Percentiles rank a stretch among this genome's conserved stretches.
phyloP scores from a whole-genome alignment of 2,888 invertebrate species.

The Agriopis marginaria region DNA sequence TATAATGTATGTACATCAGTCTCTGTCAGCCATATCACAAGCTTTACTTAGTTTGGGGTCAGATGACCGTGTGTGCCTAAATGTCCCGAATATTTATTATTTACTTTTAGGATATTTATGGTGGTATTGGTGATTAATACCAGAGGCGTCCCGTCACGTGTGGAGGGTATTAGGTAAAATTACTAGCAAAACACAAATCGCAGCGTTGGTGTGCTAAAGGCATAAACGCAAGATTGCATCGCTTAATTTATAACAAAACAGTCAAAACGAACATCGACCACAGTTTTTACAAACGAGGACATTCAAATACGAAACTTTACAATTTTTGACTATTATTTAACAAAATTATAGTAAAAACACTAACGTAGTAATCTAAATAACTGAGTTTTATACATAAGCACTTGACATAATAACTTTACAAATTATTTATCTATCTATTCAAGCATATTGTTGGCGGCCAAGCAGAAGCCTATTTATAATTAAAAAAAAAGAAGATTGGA shows the following conservation, averaged over 20 bases:
- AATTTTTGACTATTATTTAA: slow-evolving; percentile 31
- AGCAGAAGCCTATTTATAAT: no score
- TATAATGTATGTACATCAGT: no score
- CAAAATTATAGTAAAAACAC: slow-evolving; percentile 28
- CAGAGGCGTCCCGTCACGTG: no score
- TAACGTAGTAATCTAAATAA: slow-evolving; percentile 43
- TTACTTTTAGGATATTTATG: no score
- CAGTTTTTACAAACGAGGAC: slow-evolving; percentile 6
- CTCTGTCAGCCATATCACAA: no score
- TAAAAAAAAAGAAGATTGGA: no score
- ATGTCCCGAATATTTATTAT: no score
- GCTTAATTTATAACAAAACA: slow-evolving; percentile 4
- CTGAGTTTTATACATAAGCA: slow-evolving; percentile 52
- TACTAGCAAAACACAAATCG: not conserved
- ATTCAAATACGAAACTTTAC: slow-evolving; percentile 30
- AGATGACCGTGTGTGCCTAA: no score
- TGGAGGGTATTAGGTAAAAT: not conserved
- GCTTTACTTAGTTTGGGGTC: no score
- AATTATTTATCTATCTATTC: slow-evolving; percentile 61
- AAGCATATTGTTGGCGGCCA: no score
- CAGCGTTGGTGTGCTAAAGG: slow-evolving; percentile 1
- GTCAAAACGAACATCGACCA: slow-evolving; percentile 1
- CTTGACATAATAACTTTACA: slow-evolving; percentile 57
- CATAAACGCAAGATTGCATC: not conserved
- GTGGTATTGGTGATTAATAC: no score